Conservation (phyloP, 2,113 vertebrate species). For the Scalopus aquaticus region DNA sequence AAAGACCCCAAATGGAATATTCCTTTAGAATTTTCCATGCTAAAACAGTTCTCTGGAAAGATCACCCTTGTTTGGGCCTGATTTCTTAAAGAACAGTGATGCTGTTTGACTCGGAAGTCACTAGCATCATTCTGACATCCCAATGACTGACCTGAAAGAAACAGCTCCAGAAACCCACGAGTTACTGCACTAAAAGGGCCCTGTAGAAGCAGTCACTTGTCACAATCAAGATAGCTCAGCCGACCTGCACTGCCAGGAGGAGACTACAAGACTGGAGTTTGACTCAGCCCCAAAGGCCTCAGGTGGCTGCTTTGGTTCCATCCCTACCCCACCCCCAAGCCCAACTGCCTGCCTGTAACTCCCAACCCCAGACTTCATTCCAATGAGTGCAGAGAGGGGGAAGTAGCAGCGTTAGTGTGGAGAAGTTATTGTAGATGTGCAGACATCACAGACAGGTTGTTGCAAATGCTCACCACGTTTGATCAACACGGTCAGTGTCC, state of each 20-base stretch:
- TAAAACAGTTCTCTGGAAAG: conserved; percentile 20
- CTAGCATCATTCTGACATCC: not conserved
- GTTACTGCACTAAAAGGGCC: not conserved
- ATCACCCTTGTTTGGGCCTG: not conserved
- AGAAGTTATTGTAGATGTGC: conserved; percentile 77
- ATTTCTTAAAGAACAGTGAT: not conserved
- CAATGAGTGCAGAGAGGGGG: conserved; percentile 65
- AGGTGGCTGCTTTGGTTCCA: not conserved
- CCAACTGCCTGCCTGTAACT: conserved; percentile 32
- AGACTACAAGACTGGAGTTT: not conserved
- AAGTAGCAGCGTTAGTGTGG: conserved; percentile 81
- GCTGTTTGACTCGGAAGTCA: not conserved
- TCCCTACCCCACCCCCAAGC: not conserved
- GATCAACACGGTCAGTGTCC: conserved; percentile 92
- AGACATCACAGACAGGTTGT: conserved; percentile 82
- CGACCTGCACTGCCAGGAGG: not conserved
- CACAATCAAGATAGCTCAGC: not conserved
- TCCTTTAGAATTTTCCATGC: not conserved
- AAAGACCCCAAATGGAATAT: not conserved
- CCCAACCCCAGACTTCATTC: conserved; percentile 5
- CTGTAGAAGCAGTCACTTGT: not conserved
- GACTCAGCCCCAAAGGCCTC: not conserved
- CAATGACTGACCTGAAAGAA: not conserved
- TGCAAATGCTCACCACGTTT: conserved; percentile 97
- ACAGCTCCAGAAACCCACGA: not conserved